phyloP scores from a whole-genome alignment of 2,113 vertebrate genomes.

The Lycaon pictus region DNA sequence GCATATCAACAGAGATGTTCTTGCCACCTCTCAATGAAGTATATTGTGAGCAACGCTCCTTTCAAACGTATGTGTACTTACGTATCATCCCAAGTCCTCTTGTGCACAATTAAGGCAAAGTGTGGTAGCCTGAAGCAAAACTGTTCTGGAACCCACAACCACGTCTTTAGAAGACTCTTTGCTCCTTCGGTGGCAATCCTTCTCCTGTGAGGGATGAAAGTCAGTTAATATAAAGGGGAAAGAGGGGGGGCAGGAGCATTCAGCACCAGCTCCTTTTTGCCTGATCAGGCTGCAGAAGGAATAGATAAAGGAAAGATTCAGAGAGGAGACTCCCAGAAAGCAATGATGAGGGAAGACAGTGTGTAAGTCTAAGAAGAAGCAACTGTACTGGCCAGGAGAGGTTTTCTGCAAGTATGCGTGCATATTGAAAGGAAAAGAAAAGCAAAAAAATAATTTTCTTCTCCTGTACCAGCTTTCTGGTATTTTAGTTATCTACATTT shows the following conservation, averaged over 20 bases:
- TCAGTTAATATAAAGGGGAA: background rate
- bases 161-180: background rate
- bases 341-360: background rate
- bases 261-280: background rate
- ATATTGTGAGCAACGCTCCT: background rate
- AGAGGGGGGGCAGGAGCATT: background rate
- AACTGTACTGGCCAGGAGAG: background rate
- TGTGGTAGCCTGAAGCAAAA: background rate
- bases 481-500: background rate
- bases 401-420: background rate
- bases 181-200: background rate
- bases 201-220: background rate
- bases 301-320: background rate
- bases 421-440: background rate
- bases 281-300: background rate
- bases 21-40: conserved; percentile 2
- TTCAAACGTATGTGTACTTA: background rate
- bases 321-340: background rate
- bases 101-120: background rate
- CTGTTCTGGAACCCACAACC: background rate
- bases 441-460: background rate
- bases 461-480: background rate
- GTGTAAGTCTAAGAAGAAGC: background rate
- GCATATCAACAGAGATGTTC: background rate
- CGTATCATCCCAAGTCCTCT: background rate